These are phyloP conservation scores for Netta rufina DNA, from an alignment of 2,797 vertebrate species.

Conservation along the genomic window DNA sequence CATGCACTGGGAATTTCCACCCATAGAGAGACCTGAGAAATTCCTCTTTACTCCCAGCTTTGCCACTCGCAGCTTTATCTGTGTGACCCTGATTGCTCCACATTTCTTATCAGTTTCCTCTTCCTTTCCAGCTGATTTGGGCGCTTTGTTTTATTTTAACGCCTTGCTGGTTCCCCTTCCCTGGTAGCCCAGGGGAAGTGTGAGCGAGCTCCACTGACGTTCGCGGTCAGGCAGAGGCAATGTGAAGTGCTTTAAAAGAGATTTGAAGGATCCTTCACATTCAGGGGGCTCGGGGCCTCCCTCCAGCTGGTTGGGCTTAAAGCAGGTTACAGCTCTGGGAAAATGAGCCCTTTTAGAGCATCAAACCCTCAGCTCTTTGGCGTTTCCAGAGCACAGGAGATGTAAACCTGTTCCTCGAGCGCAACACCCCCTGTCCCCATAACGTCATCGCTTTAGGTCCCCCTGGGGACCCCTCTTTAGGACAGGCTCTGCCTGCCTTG, in stretches of 20 bases:
- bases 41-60: background rate
- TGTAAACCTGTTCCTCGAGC: background rate
- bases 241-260: background rate
- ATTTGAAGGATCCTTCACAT: background rate
- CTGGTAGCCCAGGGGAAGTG: background rate
- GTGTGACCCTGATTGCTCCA: background rate
- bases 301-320: constrained; percentile 33
- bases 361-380: background rate
- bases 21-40: background rate
- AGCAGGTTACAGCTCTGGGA: constrained; percentile 43
- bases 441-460: background rate
- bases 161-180: background rate
- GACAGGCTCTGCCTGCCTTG: background rate
- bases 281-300: background rate
- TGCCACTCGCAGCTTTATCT: background rate
- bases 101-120: background rate
- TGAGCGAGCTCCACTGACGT: rapidly evolving
- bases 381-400: background rate
- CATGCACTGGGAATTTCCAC: background rate
- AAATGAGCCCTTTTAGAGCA: constrained; percentile 5
- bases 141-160: background rate
- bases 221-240: rapidly evolving
- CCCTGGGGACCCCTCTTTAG: background rate
- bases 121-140: background rate
- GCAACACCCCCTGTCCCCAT: background rate